Evolutionary conservation across 2,797 vertebrate genomes (phyloP).

Genomic region (Gallirallus australis): DNA sequence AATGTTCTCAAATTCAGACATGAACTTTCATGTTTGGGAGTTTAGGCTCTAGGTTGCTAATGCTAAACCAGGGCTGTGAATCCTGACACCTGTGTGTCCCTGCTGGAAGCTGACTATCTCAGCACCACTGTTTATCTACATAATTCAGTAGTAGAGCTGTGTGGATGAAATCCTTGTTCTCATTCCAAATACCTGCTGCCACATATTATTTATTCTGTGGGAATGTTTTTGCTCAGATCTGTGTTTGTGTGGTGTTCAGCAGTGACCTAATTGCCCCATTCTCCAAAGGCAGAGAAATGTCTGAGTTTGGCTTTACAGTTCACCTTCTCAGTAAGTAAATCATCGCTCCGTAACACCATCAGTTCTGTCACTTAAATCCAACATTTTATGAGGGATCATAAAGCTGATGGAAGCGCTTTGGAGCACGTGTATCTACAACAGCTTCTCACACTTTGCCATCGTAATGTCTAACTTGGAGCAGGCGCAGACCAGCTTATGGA

Average conservation of each 20-base stretch:
- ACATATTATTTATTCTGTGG: constrained; percentile 22
- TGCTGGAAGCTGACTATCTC: not conserved
- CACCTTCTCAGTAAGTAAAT: not conserved
- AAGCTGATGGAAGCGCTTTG: not conserved
- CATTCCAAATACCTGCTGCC: constrained; percentile 46
- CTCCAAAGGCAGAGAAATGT: not conserved
- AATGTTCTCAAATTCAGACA: not conserved
- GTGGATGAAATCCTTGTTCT: constrained; percentile 11
- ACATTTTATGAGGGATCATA: not conserved
- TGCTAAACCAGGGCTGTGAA: not conserved
- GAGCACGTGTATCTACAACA: not conserved
- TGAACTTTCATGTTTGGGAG: not conserved
- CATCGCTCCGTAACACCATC: not conserved
- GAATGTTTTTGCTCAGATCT: not conserved
- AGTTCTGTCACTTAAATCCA: not conserved
- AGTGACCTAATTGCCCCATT: not conserved
- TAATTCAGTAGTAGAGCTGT: not conserved
- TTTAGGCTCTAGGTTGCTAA: not conserved
- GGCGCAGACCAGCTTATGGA: rapidly evolving
- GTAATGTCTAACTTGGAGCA: not conserved
- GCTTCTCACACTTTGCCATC: not conserved
- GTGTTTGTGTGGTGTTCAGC: not conserved
- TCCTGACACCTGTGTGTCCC: not conserved
- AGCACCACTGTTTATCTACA: not conserved
- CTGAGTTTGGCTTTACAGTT: constrained; percentile 14